Base-by-base conservation (phyloP, 2,113 vertebrate species). In the Mormyrus lacerda region DNA sequence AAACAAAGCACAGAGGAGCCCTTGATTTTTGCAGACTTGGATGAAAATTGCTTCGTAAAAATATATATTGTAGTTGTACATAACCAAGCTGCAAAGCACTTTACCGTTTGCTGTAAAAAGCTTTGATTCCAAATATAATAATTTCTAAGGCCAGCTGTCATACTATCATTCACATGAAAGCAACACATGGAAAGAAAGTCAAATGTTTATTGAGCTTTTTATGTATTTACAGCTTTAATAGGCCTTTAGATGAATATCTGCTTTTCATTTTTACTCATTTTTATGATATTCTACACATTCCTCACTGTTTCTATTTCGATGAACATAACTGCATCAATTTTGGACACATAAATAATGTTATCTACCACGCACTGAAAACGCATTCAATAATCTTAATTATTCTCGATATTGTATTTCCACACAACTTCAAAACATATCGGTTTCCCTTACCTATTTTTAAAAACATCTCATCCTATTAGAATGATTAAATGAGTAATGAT, bases 261-360 rank as follows among this genome's bases (percentile, higher is more conserved):
- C 96, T 95, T 96, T 92, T 93, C 88, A 89, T 92, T 93, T 79
- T 79, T 79, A 79, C 15, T 19, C 73, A 79, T 90, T 90, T 88
- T 9, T 90, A 90, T 91, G 92, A 96, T 95, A 96, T 96, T 95
- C 96, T 96, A 97, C 95, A 97, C 95, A 95, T 92, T 93, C 95
- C 96, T 94, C 94, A 95, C 94, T 95, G 94, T 94, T 95, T 94
- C 94, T 96, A 95, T 96, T 96, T 84, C 7, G 44, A 84, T 84
- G 82, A 84, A 84, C 82, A 96, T 96, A 96, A 95, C 95, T 96
- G 96, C 95, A 96, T 96, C 96, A 96, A 90, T 95, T 96, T 96
- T 97, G 97, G 96, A 95, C 94, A 97, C 95, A 98, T 99, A 99
- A 99, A 99, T 99, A 99, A 95, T 96, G 94, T 96, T 97, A 97